Base-by-base conservation (phyloP, 2,888 invertebrate species). In the Teinopalpus imperialis region DNA sequence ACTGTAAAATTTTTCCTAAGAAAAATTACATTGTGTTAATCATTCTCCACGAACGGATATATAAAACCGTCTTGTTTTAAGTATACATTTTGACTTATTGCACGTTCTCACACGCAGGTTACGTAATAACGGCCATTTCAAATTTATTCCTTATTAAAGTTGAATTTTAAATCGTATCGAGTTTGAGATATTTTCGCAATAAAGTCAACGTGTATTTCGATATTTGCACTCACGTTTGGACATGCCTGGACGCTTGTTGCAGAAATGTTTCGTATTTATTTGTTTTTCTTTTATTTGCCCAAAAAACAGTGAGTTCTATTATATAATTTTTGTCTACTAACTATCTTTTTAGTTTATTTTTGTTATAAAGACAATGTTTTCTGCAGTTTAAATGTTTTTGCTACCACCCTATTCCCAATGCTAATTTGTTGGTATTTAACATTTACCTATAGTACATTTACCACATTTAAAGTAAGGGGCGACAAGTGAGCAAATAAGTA, bases 201-300 rank as follows among this genome's bases (percentile, higher is more conserved):
- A 52, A 52, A 49, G 13, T 40, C 48, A 32, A 48, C 34, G 13
- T 26, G 27, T 16, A 39, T 51, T 51, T 32, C 46, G 44, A 44
- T 47, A 53, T 48, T 49, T 46, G 49, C 49, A 43, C 43, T 35
- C 8, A 24, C 43, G 40, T 42, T 51, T 49, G 43, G 49, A 51
- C 48, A 51, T 49, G 49, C 32, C 24, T 18, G 24, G 34, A 29
- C 43, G 32, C 21, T 27, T 26, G 34, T 34, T 32, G 42, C 59
- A 47, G 52, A 56, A 39, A 47, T 61, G 42, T 49, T 59, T 31
- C 47, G 6, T 32, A 21, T 43, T 48, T 27, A 34, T 37, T 42
- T 48, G 10, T 29, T 27, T 43, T 26, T 39, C 24, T 23, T 37
- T 30, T 23, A 23, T 48, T 9, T 39, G 27, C 16, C 37, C 32